Conservation (phyloP, 2,113 vertebrate species). For the Phrynocephalus versicolor region DNA sequence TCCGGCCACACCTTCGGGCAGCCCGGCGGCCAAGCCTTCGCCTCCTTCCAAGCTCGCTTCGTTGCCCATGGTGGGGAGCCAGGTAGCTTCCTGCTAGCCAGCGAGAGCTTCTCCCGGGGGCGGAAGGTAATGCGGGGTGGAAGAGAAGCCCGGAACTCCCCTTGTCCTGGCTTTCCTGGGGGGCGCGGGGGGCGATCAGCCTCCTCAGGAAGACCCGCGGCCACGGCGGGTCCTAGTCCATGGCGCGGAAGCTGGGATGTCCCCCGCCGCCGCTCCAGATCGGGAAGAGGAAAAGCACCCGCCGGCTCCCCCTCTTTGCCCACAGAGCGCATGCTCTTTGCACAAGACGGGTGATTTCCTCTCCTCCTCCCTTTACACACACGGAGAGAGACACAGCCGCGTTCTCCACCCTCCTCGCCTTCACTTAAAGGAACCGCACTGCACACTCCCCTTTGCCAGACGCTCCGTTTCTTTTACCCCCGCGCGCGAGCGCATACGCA, state of each 20-base stretch:
- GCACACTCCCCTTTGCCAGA: too few relatives aligned
- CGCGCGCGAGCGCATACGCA: background rate
- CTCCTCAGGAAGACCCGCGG: constrained; percentile 26
- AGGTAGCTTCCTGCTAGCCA: background rate
- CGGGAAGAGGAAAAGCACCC: constrained; percentile 14
- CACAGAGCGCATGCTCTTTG: constrained; percentile 79
- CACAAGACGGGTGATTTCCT: constrained; percentile 26
- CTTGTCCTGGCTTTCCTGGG: background rate
- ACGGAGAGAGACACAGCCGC: background rate
- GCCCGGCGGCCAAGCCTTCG: constrained; percentile 79
- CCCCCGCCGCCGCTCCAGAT: constrained; percentile 27
- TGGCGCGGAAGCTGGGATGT: constrained; percentile 31
- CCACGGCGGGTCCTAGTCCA: constrained; percentile 37
- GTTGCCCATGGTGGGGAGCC: constrained; percentile 88
- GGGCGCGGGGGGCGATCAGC: constrained; percentile 2
- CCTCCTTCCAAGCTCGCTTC: constrained; percentile 94
- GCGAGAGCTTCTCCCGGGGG: background rate
- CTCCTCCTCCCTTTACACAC: background rate
- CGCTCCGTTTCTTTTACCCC: background rate
- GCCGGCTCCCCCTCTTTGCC: constrained; percentile 50
- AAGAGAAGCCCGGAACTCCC: background rate
- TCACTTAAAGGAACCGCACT: constrained; percentile 60
- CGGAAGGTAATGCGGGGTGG: background rate
- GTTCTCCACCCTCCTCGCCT: background rate
- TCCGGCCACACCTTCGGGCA: constrained; percentile 83